Percentiles rank a stretch among this genome's conserved stretches.
phyloP scores from a whole-genome alignment of 2,888 invertebrate genomes.

The Oscheius sp. region DNA sequence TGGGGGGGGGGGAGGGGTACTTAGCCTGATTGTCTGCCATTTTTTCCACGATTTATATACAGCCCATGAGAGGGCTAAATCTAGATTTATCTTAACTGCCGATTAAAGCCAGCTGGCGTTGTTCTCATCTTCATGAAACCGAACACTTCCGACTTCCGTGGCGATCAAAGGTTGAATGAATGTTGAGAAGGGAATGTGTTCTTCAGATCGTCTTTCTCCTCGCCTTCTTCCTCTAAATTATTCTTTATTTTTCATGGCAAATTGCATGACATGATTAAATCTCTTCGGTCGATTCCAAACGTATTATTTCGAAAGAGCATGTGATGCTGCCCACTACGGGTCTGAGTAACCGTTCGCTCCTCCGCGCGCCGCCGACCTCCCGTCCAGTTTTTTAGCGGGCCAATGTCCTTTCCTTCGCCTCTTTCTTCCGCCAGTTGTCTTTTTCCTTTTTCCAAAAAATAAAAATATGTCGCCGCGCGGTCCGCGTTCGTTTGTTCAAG shows the following conservation, averaged over 20 bases:
- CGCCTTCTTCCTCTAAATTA: neutral
- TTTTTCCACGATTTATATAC: conserved; percentile 12
- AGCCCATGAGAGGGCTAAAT: neutral
- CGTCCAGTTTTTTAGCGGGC: conserved; percentile 24
- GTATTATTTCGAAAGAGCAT: conserved; percentile 19
- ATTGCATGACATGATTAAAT: neutral
- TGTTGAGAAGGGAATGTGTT: conserved; percentile 17
- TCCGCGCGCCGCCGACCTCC: conserved; percentile 22
- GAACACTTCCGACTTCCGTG: conserved; percentile 5
- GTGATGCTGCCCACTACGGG: conserved; percentile 7
- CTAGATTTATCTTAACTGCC: conserved; percentile 7
- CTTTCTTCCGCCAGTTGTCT: neutral
- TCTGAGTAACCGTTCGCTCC: conserved; percentile 29
- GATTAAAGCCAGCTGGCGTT: conserved; percentile 23
- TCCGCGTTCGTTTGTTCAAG: conserved; percentile 10
- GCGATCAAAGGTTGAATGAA: neutral
- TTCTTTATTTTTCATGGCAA: neutral
- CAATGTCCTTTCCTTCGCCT: conserved; percentile 21
- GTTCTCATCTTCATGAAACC: conserved; percentile 21
- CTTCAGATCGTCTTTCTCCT: neutral
- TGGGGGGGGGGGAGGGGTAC: too few species aligned
- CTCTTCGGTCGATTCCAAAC: neutral
- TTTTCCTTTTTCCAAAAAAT: neutral
- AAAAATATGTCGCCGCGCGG: too few species aligned
- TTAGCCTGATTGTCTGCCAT: neutral